Evolutionary conservation across 2,888 invertebrate genomes (phyloP), one percentile per base, ranked within the genome.

Genomic region (Gandaritis pyraliata): DNA sequence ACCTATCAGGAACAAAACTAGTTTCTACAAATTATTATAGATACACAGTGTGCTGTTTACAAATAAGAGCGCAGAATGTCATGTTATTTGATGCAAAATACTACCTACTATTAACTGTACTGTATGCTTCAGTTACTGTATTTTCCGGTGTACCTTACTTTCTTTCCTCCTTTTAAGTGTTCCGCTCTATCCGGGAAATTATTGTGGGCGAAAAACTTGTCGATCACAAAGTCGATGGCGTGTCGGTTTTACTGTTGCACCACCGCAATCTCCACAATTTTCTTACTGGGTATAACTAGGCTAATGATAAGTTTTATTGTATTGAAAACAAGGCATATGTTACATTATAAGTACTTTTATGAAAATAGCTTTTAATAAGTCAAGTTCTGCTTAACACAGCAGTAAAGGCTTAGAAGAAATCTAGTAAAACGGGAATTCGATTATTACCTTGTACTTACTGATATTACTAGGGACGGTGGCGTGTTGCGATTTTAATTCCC

Each of bases 101-200:
- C 33, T 33, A 33, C 33, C 10, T 47, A 13, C 47, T 13, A 29
- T 29, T 30, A 47, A 15, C 43, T 16, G 16, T 16, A 16, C 43
- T 3, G 16, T 43, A 43, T 43, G 12, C 38, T 38, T 50, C 18
- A 18, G 23, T 50, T 50, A 56, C 47, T 43, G 57, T 48, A 59
- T 39, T 64, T 69, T 68, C 61, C 53, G 58, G 59, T 45, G 2
- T 23, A 16, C 43, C 15, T 11, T 43, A 33, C 73, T 76, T 80
- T 77, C 71, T 73, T 80, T 80, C 80, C 77, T 77, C 72, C 55
- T 66, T 45, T 69, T 63, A 66, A 56, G 69, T 65, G 66, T 72
- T 72, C 74, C 70, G 62, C 70, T 68, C 66, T 74, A 65, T 77
- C 78, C 77, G 77, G 77, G 72, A 80, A 76, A 68, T 64, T 60